Base-by-base conservation (phyloP, 2,888 invertebrate species). In the Dicranocentrus wangi region DNA sequence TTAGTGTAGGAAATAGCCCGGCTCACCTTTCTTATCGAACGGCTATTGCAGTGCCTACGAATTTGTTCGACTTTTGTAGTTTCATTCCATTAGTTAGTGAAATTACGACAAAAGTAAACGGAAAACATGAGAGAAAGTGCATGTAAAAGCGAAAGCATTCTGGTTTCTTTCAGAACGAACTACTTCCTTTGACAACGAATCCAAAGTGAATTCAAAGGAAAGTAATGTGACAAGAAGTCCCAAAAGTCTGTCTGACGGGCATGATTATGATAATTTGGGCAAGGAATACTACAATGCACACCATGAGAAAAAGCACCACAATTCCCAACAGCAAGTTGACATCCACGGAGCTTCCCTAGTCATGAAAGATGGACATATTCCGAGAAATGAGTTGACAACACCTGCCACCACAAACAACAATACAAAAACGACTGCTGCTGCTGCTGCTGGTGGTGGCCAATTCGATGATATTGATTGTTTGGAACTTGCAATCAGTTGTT, bases 401-500 rank as follows among this genome's bases (percentile, higher is more conserved):
- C 28, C 66, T 75, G 53, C 66, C 66, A 27, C 19, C 19, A n/a
- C 25, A 1, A 51, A 17, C 27, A 23, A 19, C 55, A 23, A 27
- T 15, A 23, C n/a, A 2, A 32, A 61, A 28, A 61, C 55, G n/a
- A 55, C 10, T 60, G 23, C 1, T 39, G 27, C n/a, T 25, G 28
- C 3, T 23, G 15, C 7, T 47, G 25, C 1, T 28, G 25, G 47
- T 39, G 5, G 47, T 68, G 60, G 63, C 19, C n/a, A 55, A 53
- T 75, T 55, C 27, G 58, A 55, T 15, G 65, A 78, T 42, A 79
- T 82, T n/a, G 65, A 82, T 68, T 78, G 66, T 25, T 69, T 82
- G 43, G 82, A 82, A 32, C 28, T 32, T 39, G 77, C 73, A 21
- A 72, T 78, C 17, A 32, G 25, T 23, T 78, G 61, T 55, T 53